Evolutionary conservation across 1,140 invertebrate species (phyloP), one percentile per base, ranked within the genome.

Genomic region (Cardiocondyla obscurior): DNA sequence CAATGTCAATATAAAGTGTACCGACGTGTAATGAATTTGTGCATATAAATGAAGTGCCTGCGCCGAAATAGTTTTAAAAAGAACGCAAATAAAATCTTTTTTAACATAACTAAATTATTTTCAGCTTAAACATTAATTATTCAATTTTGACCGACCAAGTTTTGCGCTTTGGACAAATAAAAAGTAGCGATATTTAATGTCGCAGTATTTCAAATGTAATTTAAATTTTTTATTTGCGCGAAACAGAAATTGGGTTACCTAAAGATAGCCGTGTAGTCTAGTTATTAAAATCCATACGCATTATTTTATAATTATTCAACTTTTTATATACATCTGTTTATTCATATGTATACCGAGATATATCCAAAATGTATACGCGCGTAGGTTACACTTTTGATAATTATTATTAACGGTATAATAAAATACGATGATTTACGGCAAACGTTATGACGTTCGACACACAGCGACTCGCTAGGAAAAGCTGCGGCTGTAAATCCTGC

Each of bases 361-460:
- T 10, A 33, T 42, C 10, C n/a, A 0, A 7, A 16, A 44, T 16
- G 16, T 0, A 44, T 16, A 16, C 14, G 5, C 5, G 5, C 39
- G 12, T 42, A 16, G 25, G 25, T 39, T 25, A 8, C 6, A 36
- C 33, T 19, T 16, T 33, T 2, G 8, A 4, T 16, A 33, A 69
- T 69, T 67, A 69, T 67, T 79, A 79, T 67, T 69, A 69, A 79
- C 22, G 49, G 16, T 62, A 42, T 69, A 69, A 69, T 69, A 42
- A 79, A 79, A 53, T 79, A 77, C 30, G 60, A 69, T 33, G 62
- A 79, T 33, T 65, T 77, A 77, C 62, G 46, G 25, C 30, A 30
- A n/a, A 60, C 14, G 25, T 8, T 39, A 33, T 28, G 62, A 25
- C 39, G 65, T 53, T 36, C 74, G 33, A 39, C 46, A 3, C 58